Evolutionary conservation across 2,888 invertebrate species (phyloP), one percentile per base, ranked within the genome.

Genomic region (Cacoxenus indagator): DNA sequence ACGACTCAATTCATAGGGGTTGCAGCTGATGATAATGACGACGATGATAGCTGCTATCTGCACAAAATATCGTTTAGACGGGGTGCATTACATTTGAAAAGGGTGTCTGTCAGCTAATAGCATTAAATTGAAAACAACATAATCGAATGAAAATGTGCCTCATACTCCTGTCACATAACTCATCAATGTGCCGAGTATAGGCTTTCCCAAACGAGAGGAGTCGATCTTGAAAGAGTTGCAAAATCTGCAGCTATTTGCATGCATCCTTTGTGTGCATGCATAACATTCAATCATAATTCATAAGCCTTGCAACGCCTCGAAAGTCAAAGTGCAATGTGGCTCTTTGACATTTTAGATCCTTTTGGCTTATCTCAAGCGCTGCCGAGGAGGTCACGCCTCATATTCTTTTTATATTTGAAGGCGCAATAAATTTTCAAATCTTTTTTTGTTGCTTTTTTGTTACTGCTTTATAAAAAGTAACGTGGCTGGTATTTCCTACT

Each of bases 41-140:
- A 5, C 14, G 19, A 57, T 57, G 57, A 57, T 57, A 57, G 4
- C 27, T 55, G 48, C n/a, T 48, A 48, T 48, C 48, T 48, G 6
- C 6, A 8, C 37, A 37, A 37, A 37, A 37, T 6, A 11, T 6
- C 11, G 4, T 51, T 51, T 51, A 22, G 24, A 4, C 48, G 48
- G 48, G 48, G 48, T 48, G n/a, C 8, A 24, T n/a, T n/a, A n/a
- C 17, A 14, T 9, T 57, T 62, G 43, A 62, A 68, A 65, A 73
- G 70, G 74, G 80, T 78, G 71, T 71, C n/a, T n/a, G n/a, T n/a
- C n/a, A 69, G 78, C 76, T 84, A 84, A 84, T 85, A 80, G 85
- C 80, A 83, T 84, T 84, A 84, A 85, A 84, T 84, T 83, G 83
- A 83, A 84, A 84, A 75, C 78, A 67, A 68, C 57, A 27, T 57